Evolutionary conservation across 1,140 invertebrate genomes (phyloP), one percentile per base, ranked within the genome.

Genomic region (Chymomyza costata): DNA sequence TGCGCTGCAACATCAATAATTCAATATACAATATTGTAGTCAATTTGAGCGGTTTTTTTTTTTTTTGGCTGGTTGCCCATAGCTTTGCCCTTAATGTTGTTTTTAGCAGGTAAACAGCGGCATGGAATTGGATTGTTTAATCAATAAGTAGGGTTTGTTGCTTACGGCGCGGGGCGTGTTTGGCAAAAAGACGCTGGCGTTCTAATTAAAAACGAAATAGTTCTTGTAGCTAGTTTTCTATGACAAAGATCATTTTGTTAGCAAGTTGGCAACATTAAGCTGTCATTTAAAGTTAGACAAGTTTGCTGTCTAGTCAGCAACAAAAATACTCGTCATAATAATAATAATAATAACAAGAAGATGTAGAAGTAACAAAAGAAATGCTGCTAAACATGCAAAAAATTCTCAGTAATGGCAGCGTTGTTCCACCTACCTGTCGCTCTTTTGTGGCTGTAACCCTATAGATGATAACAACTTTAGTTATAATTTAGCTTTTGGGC

Each of bases 381-480:
- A 13, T 39, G 11, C 21, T 41, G 25, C 44, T 58, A 8, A 25
- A 25, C 21, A 25, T 25, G 21, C 21, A 53, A 35, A n/a, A 60
- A 60, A 55, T 56, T 56, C 53, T 35, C 28, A 25, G 40, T 56
- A 49, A 48, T 48, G 44, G 41, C 13, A 18, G 21, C 15, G 32
- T 16, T 38, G 50, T 45, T 32, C 55, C 50, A 40, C 14, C 15
- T 41, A 1, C 8, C 2, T 5, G 14, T 6, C 2, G 1, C 19
- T n/a, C 8, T 3, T 0, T 14, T 16, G 2, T 19, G 8, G 8
- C 21, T 25, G 8, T 8, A 25, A 25, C 18, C 13, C 28, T 21
- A 7, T 13, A 44, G 28, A 10, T 53, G 60, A 58, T 63, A 59
- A 53, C 55, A 63, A 53, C 48, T 28, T 47, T n/a, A 47, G 54